Evolutionary conservation across 2,113 vertebrate species (phyloP), one percentile per base, ranked within the genome.

Genomic region (Drymodes brunneopygia): DNA sequence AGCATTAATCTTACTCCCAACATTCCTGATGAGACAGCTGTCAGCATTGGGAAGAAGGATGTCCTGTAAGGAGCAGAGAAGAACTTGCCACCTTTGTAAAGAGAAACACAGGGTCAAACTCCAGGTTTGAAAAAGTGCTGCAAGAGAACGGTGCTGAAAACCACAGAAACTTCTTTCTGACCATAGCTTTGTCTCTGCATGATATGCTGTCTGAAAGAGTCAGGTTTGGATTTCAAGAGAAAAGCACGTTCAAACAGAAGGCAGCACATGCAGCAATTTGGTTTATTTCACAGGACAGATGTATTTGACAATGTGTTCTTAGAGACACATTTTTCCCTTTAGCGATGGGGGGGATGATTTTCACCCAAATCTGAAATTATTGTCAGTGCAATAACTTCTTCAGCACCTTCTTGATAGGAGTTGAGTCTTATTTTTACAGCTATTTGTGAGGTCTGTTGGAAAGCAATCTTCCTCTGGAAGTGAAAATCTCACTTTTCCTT

Each of bases 271-370:
- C 11, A 29, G 50, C 27, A 83, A 44, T 58, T 81, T 16, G 14
- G 33, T 78, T 86, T 88, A 66, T 94, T 96, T 93, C 92, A 92
- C 86, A 86, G 80, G 72, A 66, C 69, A 70, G 67, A 88, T 14
- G 4, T 73, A 77, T 83, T 88, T 74, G 47, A 92, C 72, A 86
- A 82, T 67, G 80, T 88, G 65, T 86, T 92, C 83, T 88, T 64
- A 74, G 77, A 95, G 75, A 85, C 47, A 71, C 51, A 54, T 81
- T 91, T 92, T 86, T 38, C 33, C 29, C 29, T 31, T 57, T 82
- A 74, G 38, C 82, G 78, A 22, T 90, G 23, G 58, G 44, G 65
- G 42, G n/a, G 35, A 54, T 95, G 72, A 35, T 53, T 95, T 86
- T 81, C 12, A 6, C n/a, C 40, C 69, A 90, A 86, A 75, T 71